Conservation (phyloP, 2,797 vertebrate genomes). For the Alcedo atthis region DNA sequence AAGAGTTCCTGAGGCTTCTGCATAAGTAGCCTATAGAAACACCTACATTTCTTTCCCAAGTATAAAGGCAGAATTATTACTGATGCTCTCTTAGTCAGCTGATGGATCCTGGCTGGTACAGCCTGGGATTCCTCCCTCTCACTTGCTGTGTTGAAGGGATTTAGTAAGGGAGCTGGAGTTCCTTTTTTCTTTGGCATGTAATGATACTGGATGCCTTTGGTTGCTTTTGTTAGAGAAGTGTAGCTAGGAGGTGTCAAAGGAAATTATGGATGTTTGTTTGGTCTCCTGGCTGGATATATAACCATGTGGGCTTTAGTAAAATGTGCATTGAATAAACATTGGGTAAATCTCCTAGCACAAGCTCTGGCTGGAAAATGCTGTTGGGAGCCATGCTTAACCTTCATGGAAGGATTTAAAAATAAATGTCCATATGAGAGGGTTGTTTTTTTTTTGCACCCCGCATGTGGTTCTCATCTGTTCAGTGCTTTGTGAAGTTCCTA, state of each 20-base stretch:
- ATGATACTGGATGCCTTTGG: background rate
- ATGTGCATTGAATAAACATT: constrained; percentile 51
- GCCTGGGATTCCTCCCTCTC: background rate
- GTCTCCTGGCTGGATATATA: constrained; percentile 38
- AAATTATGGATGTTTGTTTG: constrained; percentile 58
- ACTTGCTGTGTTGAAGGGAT: fast-evolving
- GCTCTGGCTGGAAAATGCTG: background rate
- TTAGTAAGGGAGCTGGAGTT: background rate
- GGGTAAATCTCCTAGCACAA: constrained; percentile 15
- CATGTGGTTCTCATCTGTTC: background rate
- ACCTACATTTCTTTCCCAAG: constrained; percentile 1
- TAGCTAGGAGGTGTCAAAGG: constrained; percentile 43
- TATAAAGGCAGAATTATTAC: background rate
- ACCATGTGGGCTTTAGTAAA: constrained; percentile 31
- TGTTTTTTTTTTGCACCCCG: background rate
- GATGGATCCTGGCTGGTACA: background rate
- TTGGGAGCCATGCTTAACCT: background rate
- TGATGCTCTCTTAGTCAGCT: constrained; percentile 9
- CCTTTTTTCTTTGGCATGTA: background rate
- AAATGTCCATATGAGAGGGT: background rate
- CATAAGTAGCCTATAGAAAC: background rate
- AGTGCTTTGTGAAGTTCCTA: background rate
- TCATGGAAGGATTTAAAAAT: background rate
- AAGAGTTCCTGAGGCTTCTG: constrained; percentile 48
- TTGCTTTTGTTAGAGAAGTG: constrained; percentile 27